Percentiles rank a stretch among this genome's conserved stretches.
These are phyloP conservation scores for Paramormyrops kingsleyae DNA, from an alignment of 2,113 vertebrate genomes.

Conservation along the genomic window DNA sequence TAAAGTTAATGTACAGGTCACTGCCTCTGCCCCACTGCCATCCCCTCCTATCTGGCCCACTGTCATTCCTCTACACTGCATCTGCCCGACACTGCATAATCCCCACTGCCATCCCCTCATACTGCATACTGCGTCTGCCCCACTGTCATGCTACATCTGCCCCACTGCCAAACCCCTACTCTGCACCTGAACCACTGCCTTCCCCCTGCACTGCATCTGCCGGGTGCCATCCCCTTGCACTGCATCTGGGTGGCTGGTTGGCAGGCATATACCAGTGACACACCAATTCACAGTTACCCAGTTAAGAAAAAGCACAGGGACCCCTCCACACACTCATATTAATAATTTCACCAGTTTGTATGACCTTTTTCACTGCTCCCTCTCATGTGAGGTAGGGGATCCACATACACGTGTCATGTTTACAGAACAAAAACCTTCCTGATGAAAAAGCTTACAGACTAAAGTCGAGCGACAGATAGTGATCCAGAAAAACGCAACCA, in stretches of 20 bases:
- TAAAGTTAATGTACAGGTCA: not conserved
- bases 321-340: not conserved
- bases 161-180: not conserved
- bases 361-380: not conserved
- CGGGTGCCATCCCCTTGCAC: not conserved
- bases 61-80: not conserved
- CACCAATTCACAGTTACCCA: not conserved
- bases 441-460: not conserved
- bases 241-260: not conserved
- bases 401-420: not conserved
- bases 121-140: not conserved
- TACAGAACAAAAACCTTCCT: not conserved
- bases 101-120: not conserved
- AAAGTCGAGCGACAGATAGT: not conserved
- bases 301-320: not conserved
- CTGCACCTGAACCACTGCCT: not conserved
- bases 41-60: not conserved
- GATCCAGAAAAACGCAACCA: not conserved
- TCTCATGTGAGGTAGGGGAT: not conserved
- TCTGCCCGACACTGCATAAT: not conserved
- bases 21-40: not conserved
- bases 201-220: not conserved
- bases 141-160: not conserved
- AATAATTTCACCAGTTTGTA: not conserved
- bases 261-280: not conserved